Base-by-base conservation (phyloP, 2,797 vertebrate genomes). In the Sebastes umbrosus region DNA sequence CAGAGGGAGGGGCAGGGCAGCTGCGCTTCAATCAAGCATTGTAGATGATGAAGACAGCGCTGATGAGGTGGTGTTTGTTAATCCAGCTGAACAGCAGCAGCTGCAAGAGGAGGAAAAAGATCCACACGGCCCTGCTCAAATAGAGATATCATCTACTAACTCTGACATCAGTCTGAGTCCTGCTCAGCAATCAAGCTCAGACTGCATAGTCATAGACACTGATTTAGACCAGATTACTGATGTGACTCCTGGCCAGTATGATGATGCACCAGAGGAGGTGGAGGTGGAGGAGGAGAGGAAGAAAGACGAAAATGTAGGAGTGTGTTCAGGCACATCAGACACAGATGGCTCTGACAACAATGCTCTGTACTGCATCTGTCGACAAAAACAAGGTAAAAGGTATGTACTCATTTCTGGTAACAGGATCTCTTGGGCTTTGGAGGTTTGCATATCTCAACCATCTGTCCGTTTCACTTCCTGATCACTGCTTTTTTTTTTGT, bases 321-420 rank as follows among this genome's bases (percentile, higher is more conserved):
- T 88, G 22, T 81, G 81, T 80, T 93, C 93, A 70, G 91, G 66
- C 50, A 93, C 95, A 76, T 95, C 92, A 0, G 95, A 97, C 54
- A 90, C 91, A 3, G 95, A 97, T 73, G 96, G 92, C 27, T 97
- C 95, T 0, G 96, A 98, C 84, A 93, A 96, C 7, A 96, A 93
- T 5, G 90, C 96, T 4, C 83, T 97, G 4, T 98, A 96, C 76
- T 97, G 97, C 91, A 95, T 98, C 77, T 99, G 98, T 88, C 96
- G 94, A 6, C 97, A 99, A 85, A 97, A 95, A 64, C 97, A 97
- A 59, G 96, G 97, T 84, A 96, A 98, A 91, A 97, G 99, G 98
- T 99, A 93, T 63, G 88, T 58, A 5, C 31, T 83, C 20, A 52
- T 68, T 85, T 83, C 36, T 86, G 43, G 6, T 75, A 77, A 81